A percentile compares a stretch with the other conserved stretches of the same genome.
Evolutionary conservation across 2,888 invertebrate genomes (phyloP).

Genomic region (Campaea margaritaria): DNA sequence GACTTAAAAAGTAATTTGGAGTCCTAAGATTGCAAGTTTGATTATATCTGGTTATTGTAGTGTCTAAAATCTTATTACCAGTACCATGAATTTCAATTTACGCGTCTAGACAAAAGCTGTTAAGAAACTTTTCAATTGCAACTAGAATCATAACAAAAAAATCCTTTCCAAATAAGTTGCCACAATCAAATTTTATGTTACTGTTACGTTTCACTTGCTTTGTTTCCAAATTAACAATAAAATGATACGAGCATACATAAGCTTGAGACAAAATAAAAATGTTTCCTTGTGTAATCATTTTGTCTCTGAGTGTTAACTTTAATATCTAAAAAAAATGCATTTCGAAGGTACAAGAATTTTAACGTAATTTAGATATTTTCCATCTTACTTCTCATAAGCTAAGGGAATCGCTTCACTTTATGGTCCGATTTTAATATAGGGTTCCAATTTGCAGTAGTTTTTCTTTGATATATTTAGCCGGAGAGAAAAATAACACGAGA

Average conservation of each 20-base stretch:
- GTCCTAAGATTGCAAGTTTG: no score
- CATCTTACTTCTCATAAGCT: no score
- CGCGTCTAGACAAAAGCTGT: constrained; percentile 39
- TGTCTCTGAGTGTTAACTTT: not conserved
- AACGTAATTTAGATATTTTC: no score
- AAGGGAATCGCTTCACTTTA: no score
- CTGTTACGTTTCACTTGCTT: constrained; percentile 24
- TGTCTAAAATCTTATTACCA: constrained; percentile 4
- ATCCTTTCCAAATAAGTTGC: constrained; percentile 6
- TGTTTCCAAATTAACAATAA: constrained; percentile 28
- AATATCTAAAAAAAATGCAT: no score
- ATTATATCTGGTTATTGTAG: not conserved
- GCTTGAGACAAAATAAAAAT: not conserved
- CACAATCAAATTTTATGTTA: constrained; percentile 27
- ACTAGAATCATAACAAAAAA: constrained; percentile 2
- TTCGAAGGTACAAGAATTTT: no score
- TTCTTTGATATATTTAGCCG: no score
- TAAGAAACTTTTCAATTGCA: constrained; percentile 20
- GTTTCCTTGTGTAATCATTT: constrained; percentile 3
- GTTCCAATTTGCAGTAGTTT: no score
- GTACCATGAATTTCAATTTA: constrained; percentile 19
- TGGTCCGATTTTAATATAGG: no score
- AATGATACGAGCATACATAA: constrained; percentile 12
- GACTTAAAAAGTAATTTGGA: no score
- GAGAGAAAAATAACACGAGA: no score